These are phyloP conservation scores for Helostoma temminkii DNA, from an alignment of 2,797 vertebrate species.

Conservation along the genomic window DNA sequence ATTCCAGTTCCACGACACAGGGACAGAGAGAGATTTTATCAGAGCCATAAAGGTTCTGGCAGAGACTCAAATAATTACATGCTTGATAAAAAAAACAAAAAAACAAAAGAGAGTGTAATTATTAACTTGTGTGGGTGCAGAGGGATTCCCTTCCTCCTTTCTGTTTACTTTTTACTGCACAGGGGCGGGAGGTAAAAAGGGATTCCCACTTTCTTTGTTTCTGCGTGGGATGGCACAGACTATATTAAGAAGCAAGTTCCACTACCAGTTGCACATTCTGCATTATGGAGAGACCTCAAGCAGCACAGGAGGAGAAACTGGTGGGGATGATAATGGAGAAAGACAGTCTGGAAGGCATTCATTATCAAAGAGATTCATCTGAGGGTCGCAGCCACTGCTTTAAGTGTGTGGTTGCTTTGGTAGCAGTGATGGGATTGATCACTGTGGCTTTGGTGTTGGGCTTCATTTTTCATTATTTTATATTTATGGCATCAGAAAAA, in stretches of 20 bases:
- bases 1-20: neutral
- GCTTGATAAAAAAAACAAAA: rapidly evolving
- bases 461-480: constrained; percentile 3
- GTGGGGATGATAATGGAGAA: constrained; percentile 1
- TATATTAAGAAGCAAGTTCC: constrained; percentile 52
- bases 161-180: constrained; percentile 12
- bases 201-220: constrained; percentile 44
- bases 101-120: neutral
- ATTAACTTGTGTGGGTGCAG: constrained; percentile 2
- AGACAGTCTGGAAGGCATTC: neutral
- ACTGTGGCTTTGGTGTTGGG: constrained; percentile 9
- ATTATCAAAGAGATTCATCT: neutral
- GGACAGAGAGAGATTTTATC: neutral
- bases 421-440: constrained; percentile 30
- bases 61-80: neutral
- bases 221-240: constrained; percentile 53
- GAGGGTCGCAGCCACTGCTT: neutral
- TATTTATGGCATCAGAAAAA: neutral
- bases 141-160: constrained; percentile 62
- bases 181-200: constrained; percentile 10
- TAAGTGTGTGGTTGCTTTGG: constrained; percentile 12
- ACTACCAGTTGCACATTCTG: constrained; percentile 12
- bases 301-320: constrained; percentile 39
- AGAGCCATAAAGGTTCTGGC: neutral
- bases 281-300: constrained; percentile 54